Conservation (phyloP, 2,797 vertebrate species). For the Anguilla anguilla region DNA sequence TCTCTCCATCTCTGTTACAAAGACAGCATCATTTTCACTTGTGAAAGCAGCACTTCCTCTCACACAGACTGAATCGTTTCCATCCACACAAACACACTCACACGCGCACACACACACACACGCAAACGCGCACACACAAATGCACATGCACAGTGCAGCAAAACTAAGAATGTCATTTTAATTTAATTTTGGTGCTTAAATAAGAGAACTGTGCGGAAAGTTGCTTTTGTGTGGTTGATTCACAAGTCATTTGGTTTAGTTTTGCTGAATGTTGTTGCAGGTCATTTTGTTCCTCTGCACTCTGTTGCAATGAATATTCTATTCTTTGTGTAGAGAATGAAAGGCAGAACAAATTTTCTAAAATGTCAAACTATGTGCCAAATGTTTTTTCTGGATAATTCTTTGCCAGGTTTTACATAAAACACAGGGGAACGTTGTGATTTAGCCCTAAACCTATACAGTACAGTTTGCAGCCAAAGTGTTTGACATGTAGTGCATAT, state of each 20-base stretch:
- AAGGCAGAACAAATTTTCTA: not conserved
- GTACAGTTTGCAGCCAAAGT: not conserved
- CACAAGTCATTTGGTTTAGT: not conserved
- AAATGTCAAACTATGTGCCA: too few relatives aligned
- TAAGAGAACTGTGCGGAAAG: too few relatives aligned
- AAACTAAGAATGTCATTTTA: too few relatives aligned
- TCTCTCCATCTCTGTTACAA: slow-evolving; percentile 18
- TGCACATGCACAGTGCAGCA: not conserved
- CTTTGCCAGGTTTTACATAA: not conserved
- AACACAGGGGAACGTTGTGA: not conserved
- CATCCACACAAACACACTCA: slow-evolving; percentile 27
- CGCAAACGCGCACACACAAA: slow-evolving; percentile 15
- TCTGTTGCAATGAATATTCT: not conserved
- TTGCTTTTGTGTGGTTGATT: not conserved
- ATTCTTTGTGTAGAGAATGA: not conserved
- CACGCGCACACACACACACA: slow-evolving; percentile 24
- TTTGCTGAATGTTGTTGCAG: not conserved
- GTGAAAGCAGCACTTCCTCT: not conserved
- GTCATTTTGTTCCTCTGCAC: not conserved
- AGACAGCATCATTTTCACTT: not conserved
- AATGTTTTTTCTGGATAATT: too few relatives aligned
- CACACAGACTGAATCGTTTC: not conserved
- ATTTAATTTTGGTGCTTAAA: too few relatives aligned
- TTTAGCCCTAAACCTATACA: not conserved
- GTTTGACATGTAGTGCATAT: too few relatives aligned